Base-by-base conservation (phyloP, 2,797 vertebrate species). In the Peromyscus aztecus region DNA sequence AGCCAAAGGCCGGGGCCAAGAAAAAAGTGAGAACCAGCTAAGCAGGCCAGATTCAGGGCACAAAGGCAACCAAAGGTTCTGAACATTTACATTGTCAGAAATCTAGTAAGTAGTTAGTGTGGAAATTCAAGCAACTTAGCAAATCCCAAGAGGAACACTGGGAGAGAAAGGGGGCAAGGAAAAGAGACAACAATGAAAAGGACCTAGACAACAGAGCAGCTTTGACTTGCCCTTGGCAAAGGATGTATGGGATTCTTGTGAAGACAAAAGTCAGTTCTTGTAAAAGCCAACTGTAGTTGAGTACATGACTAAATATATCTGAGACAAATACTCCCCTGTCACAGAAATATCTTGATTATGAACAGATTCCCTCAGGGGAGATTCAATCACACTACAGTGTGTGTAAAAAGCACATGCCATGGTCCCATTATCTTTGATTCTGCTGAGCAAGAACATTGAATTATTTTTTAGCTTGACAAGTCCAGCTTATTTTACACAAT, bases 341-440 rank as follows among this genome's bases (percentile, higher is more conserved):
- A 34, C 52, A 97, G 61, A 94, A 89, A 90, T 43, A 89, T 65
- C 67, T 89, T 77, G 40, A 92, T 89, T 69, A 63, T 86, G 91
- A 97, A 96, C n/a, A 91, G 40, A 92, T 85, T 17, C 10, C 49
- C 69, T 78, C 31, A 13, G 17, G 24, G 67, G 9, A 83, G 90
- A 92, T 86, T 6, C 46, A 63, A 43, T 85, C 69, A 92, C 21
- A 21, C 55, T 77, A 16, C 63, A 81, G 34, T 49, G 19, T 76
- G 65, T 67, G 37, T 80, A 43, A 80, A 93, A 13, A 71, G 24
- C 31, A 86, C 71, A 85, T 77, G 37, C 17, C 80, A 59, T 78
- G 49, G 52, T 81, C 7, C 40, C 78, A 67, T 95, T 92, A 73
- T 63, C 89, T 73, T 92, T n/a, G 8, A 78, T 95, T 94, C 46